Conservation (phyloP, 2,888 invertebrate species). For the Empis stercorea region DNA sequence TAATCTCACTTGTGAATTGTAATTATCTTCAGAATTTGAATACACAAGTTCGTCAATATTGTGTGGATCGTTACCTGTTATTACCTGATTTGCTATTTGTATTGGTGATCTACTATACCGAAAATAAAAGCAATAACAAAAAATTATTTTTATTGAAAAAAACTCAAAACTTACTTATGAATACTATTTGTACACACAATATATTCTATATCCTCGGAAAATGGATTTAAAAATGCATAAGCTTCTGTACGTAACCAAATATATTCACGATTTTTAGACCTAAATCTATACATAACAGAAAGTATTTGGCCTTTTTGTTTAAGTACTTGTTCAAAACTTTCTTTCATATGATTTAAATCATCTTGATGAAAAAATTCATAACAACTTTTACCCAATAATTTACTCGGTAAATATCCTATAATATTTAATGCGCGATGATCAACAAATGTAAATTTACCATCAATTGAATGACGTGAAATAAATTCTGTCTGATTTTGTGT, state of each 20-base stretch:
- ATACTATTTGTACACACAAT: conserved; percentile 85
- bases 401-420: conserved; percentile 79
- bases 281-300: conserved; percentile 86
- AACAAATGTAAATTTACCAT: conserved; percentile 93
- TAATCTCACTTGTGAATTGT: no score
- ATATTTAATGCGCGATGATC: conserved; percentile 83
- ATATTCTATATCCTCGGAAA: conserved; percentile 91
- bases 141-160: no score
- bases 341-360: conserved; percentile 87
- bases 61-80: conserved; percentile 8
- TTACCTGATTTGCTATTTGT: no score
- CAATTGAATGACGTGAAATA: conserved; percentile 82
- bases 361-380: conserved; percentile 93
- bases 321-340: conserved; percentile 87
- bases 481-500: conserved; percentile 75
- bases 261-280: conserved; percentile 85
- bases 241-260: conserved; percentile 86
- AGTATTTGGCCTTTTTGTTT: conserved; percentile 88
- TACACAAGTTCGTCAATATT: not conserved
- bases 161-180: no score
- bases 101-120: conserved; percentile 50
- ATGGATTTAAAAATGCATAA: conserved; percentile 91
- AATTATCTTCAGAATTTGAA: no score
- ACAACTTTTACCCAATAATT: conserved; percentile 80
- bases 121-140: conserved; percentile 15